phyloP scores from a whole-genome alignment of 2,797 vertebrate genomes.

The Nannoperca australis region DNA sequence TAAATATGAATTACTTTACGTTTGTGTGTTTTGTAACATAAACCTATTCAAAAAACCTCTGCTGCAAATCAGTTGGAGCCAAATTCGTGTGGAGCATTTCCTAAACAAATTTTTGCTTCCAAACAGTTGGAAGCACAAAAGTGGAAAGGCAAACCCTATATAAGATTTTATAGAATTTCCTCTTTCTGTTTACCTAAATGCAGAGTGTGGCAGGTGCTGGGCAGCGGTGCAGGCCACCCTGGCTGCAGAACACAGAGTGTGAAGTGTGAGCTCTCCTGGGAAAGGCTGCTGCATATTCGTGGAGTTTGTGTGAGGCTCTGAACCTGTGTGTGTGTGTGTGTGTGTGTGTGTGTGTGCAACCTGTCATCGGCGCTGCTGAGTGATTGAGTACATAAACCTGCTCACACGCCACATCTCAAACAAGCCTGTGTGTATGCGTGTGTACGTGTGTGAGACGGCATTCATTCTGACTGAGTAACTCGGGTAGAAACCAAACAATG shows the following conservation, averaged over 20 bases:
- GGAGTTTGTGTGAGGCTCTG: conserved; percentile 28
- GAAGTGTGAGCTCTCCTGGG: conserved; percentile 50
- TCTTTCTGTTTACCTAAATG: conserved; percentile 61
- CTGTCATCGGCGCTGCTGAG: conserved; percentile 66
- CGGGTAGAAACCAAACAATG: conserved; percentile 65
- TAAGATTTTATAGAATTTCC: conserved; percentile 66
- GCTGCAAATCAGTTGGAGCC: conserved; percentile 11
- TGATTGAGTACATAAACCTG: conserved; percentile 67
- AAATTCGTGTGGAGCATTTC: conserved; percentile 31
- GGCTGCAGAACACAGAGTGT: conserved; percentile 32
- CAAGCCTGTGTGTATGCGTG: conserved; percentile 33
- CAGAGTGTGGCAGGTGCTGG: conserved; percentile 54
- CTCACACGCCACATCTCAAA: conserved; percentile 71
- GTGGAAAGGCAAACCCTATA: conserved; percentile 31
- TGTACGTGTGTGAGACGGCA: conserved; percentile 37
- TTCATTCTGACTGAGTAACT: conserved; percentile 42
- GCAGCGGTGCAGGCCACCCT: conserved; percentile 50
- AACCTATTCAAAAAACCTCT: conserved; percentile 19
- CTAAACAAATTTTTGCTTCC: conserved; percentile 45
- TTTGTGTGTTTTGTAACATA: conserved; percentile 44
- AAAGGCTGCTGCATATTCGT: conserved; percentile 37
- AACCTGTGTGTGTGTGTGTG: conserved; percentile 15
- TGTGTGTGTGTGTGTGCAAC: conserved; percentile 36
- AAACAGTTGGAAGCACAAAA: conserved; percentile 36
- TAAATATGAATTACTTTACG: conserved; percentile 52